Evolutionary conservation across 2,888 invertebrate species (phyloP).

Genomic region (Atethmia centrago): DNA sequence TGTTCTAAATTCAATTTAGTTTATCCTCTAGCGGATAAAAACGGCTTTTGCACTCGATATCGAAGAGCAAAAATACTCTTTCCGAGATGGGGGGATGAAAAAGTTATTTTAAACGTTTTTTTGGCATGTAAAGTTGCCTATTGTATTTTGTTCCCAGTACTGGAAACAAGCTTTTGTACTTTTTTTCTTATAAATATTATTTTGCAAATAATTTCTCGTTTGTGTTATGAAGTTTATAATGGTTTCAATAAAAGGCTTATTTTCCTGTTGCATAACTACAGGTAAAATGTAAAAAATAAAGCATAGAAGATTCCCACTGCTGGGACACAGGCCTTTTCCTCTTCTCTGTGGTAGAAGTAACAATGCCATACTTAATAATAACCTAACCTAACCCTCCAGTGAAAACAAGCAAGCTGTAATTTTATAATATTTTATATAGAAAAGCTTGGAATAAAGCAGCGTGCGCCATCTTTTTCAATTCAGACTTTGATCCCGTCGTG

Average conservation of each 20-base stretch:
- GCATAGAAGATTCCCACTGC: no score
- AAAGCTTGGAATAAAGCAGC: neutral
- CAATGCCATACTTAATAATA: no score
- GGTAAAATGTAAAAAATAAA: neutral
- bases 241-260: neutral
- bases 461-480: slow-evolving; percentile 38
- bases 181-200: neutral
- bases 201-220: no score
- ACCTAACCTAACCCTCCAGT: neutral
- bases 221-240: neutral
- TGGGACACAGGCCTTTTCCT: no score
- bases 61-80: no score
- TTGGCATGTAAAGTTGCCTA: neutral
- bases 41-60: no score
- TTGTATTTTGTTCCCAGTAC: neutral
- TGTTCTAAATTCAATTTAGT: no score
- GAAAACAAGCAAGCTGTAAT: neutral
- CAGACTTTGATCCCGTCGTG: slow-evolving; percentile 12
- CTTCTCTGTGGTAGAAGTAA: no score
- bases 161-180: neutral
- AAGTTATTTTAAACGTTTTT: neutral
- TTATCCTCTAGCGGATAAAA: no score
- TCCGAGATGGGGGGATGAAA: no score
- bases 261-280: neutral
- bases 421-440: neutral